These are phyloP conservation scores for Melipona quadrifasciata DNA, from an alignment of 1,140 invertebrate species.

Conservation along the genomic window DNA sequence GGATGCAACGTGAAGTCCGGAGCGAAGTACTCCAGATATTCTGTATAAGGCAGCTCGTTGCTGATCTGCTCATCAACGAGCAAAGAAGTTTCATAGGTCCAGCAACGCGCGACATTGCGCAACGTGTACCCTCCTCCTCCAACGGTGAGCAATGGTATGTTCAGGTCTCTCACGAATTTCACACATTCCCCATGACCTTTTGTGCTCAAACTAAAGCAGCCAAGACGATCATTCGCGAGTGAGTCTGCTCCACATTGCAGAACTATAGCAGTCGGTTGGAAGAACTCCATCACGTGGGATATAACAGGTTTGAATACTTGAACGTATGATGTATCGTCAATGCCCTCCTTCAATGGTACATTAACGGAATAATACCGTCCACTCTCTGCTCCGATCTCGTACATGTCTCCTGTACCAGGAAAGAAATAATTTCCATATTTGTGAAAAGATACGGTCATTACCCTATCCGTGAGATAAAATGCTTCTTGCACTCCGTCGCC, in stretches of 20 bases:
- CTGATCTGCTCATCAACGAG: slow-evolving; percentile 94
- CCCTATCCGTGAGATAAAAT: slow-evolving; percentile 98
- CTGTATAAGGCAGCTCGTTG: slow-evolving; percentile 95
- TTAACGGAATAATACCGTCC: slow-evolving; percentile 98
- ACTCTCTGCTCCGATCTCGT: slow-evolving; percentile 96
- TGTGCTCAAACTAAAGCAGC: slow-evolving; percentile 94
- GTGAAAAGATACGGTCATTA: slow-evolving; percentile 99
- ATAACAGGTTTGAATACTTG: slow-evolving; percentile 98
- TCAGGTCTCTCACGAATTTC: slow-evolving; percentile 96
- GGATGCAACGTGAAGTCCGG: slow-evolving; percentile 97
- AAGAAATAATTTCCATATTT: slow-evolving; percentile 99
- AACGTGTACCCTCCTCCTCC: slow-evolving; percentile 99
- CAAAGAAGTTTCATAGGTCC: slow-evolving; percentile 99
- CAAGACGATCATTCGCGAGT: slow-evolving; percentile 95
- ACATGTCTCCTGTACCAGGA: slow-evolving; percentile 99
- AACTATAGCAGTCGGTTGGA: slow-evolving; percentile 97
- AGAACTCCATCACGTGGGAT: slow-evolving; percentile 97
- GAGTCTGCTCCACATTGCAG: slow-evolving; percentile 99
- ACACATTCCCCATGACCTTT: slow-evolving; percentile 98
- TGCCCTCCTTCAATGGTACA: slow-evolving; percentile 97
- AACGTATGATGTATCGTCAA: slow-evolving; percentile 96
- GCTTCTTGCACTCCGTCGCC: slow-evolving; percentile 99
- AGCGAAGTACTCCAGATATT: slow-evolving; percentile 97
- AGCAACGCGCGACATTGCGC: slow-evolving; percentile 98
- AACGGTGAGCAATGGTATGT: slow-evolving; percentile 96